A percentile compares a stretch with the other conserved stretches of the same genome.
These are phyloP conservation scores for Dryadula phaetusa DNA, from an alignment of 2,888 invertebrate genomes.

Conservation along the genomic window DNA sequence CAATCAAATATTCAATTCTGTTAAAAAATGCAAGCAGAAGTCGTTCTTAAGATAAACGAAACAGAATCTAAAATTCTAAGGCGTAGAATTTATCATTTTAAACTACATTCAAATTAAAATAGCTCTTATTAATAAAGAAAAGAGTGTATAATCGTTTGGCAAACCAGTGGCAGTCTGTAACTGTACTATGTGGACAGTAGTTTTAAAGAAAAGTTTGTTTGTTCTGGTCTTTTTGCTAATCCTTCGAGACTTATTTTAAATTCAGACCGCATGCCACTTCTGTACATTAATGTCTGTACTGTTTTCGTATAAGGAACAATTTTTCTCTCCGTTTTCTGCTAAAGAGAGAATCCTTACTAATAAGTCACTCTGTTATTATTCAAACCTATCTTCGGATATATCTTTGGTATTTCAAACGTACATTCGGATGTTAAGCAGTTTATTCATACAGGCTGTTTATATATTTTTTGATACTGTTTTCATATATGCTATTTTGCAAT, in stretches of 20 bases:
- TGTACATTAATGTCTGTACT: neutral
- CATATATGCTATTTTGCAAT: too few relatives aligned
- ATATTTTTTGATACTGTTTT: too few relatives aligned
- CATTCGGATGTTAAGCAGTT: too few relatives aligned
- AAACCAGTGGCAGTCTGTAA: neutral
- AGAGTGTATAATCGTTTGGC: neutral
- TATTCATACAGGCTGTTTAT: too few relatives aligned
- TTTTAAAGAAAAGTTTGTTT: slow-evolving; percentile 38
- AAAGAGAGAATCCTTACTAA: too few relatives aligned
- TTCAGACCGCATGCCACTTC: slow-evolving; percentile 35
- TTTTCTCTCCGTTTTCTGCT: too few relatives aligned
- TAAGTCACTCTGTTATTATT: too few relatives aligned
- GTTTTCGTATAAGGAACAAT: too few relatives aligned
- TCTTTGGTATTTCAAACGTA: too few relatives aligned
- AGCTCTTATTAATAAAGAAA: neutral
- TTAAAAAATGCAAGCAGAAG: neutral
- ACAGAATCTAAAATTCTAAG: slow-evolving; percentile 5
- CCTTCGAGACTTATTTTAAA: slow-evolving; percentile 39
- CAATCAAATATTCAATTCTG: slow-evolving; percentile 4
- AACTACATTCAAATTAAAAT: neutral
- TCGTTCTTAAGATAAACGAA: neutral
- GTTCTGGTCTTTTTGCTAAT: slow-evolving; percentile 37
- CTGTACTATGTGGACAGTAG: slow-evolving; percentile 26
- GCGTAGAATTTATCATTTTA: neutral
- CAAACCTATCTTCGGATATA: too few relatives aligned